Conservation (phyloP, 1,140 invertebrate species). For the Drosophila quadrilineata region DNA sequence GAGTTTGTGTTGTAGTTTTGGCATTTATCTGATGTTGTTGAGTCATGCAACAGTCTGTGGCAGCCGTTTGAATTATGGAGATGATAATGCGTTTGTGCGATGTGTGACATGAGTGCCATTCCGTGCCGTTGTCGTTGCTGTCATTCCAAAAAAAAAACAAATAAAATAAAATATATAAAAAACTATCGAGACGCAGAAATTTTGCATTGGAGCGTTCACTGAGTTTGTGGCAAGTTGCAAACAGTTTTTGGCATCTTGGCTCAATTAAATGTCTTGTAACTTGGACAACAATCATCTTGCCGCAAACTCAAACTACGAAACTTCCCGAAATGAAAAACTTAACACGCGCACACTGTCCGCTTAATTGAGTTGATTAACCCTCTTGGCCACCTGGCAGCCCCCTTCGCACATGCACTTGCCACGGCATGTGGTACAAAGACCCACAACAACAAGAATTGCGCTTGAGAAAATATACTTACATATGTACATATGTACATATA, state of each 20-base stretch:
- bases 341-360: constrained; percentile 44
- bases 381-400: constrained; percentile 6
- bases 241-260: constrained; percentile 13
- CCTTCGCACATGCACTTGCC: not conserved
- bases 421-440: constrained; percentile 40
- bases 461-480: constrained; percentile 61
- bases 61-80: constrained; percentile 76
- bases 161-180: too few species aligned
- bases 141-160: too few species aligned
- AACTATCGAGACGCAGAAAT: constrained; percentile 40
- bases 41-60: constrained; percentile 70
- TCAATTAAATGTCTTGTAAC: constrained; percentile 76
- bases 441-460: constrained; percentile 50
- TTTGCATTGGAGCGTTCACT: constrained; percentile 28
- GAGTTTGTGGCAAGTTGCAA: constrained; percentile 12
- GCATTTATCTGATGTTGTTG: constrained; percentile 67
- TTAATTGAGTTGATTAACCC: constrained; percentile 75
- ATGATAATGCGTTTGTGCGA: constrained; percentile 74
- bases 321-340: constrained; percentile 38
- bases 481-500: too few species aligned
- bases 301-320: too few species aligned
- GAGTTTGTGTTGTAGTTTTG: constrained; percentile 42
- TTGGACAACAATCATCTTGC: constrained; percentile 33
- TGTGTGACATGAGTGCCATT: constrained; percentile 47
- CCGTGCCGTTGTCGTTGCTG: constrained; percentile 7